These are phyloP conservation scores for human DNA, from an alignment of 2,113 vertebrate genomes.

Conservation along the genomic window GRCh38 chr16:66861501-66862000, in stretches of 20 bases:
- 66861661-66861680: not conserved
- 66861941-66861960: constrained; percentile 1
- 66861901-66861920: not conserved
- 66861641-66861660: not conserved
- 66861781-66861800: not conserved
- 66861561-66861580: not conserved
- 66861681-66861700: not conserved
- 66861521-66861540: not conserved
- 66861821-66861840: not conserved
- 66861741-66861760: not conserved
- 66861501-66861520: not conserved
- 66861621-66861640: not conserved
- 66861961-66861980: not conserved
- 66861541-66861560: not conserved
- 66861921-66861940: not conserved
- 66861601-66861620: not conserved
- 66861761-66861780: not conserved
- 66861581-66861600: not conserved
- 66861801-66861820: not conserved
- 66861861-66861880: not conserved
- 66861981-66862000: constrained; percentile 5
- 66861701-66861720: not conserved
- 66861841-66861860: constrained; percentile 1
- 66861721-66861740: not conserved
- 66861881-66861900: constrained; percentile 10